Conservation (phyloP, 2,888 invertebrate genomes). For the Fragum fragum region DNA sequence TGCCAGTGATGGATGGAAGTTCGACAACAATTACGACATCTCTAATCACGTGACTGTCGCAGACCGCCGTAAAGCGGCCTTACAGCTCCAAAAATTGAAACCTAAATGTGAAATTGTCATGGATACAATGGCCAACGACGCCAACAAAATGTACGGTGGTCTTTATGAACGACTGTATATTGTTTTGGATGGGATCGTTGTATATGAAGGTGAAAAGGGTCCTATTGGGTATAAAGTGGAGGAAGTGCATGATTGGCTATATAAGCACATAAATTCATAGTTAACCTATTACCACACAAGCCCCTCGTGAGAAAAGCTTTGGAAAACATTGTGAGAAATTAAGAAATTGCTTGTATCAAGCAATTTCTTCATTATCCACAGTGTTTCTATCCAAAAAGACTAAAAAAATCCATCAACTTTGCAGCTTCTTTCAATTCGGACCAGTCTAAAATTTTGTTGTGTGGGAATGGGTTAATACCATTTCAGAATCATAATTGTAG, state of each 20-base stretch:
- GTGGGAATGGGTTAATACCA: too few relatives aligned
- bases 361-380: too few relatives aligned
- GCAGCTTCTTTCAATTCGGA: background rate
- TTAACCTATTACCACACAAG: background rate
- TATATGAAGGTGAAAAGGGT: slow-evolving; percentile 76
- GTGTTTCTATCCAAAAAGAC: too few relatives aligned
- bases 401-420: too few relatives aligned
- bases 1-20: slow-evolving; percentile 81
- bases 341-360: too few relatives aligned
- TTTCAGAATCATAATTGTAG: background rate
- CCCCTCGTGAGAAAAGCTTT: too few relatives aligned
- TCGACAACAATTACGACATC: slow-evolving; percentile 74
- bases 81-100: slow-evolving; percentile 49
- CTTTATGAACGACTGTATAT: slow-evolving; percentile 81
- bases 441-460: too few relatives aligned
- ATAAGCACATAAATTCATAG: slow-evolving; percentile 44
- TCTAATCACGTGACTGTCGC: slow-evolving; percentile 67
- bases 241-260: slow-evolving; percentile 78
- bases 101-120: slow-evolving; percentile 73
- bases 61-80: slow-evolving; percentile 75
- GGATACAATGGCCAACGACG: slow-evolving; percentile 77
- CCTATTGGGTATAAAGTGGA: slow-evolving; percentile 74
- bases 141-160: slow-evolving; percentile 77
- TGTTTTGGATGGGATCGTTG: slow-evolving; percentile 72
- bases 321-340: too few relatives aligned